Base-by-base conservation (phyloP, 2,113 vertebrate genomes). In the Oreotragus oreotragus region DNA sequence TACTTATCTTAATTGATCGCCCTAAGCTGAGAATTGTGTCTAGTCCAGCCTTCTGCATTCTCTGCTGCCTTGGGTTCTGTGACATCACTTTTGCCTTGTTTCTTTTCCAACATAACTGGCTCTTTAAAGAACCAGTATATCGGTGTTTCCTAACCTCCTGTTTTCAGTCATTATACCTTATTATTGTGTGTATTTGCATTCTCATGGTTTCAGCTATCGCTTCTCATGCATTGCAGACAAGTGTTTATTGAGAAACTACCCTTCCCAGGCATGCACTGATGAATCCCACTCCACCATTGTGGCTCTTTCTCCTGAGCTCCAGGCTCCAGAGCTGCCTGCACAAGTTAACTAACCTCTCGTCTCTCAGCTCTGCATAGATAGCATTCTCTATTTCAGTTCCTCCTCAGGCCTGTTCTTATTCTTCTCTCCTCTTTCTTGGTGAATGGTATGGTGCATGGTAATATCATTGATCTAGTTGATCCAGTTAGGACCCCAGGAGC, bases 1-100 rank as follows among this genome's bases (percentile, higher is more conserved):
- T 62, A 43, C 70, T 96, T 97, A 88, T 94, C 88, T 92, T 25
- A 36, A 23, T 93, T 91, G 83, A 85, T 47, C 25, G 96, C 55
- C 60, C 33, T 57, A 25, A 94, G 39, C 60, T 86, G 57, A 80
- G 62, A 97, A 91, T 47, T 47, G 73, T 36, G 45, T 87, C 84
- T 88, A 90, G 55, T 73, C 43, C 36, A 73, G 39, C 60, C 70
- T 55, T 92, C 96, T 95, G 81, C 88, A 88, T 49, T 80, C 30
- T 90, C 21, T 76, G 13, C 43, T 91, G 62, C 88, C 91, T 93
- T 87, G 28, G 60, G 27, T 92, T 96, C 43, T 93, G 83, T 36
- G 66, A 66, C 58, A 57, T 49, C 16, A 30, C 8, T 64, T 62
- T 77, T 30, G 88, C 70, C 62, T 79, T 66, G 25, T 92, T 96